These are phyloP conservation scores for Drosophila nannoptera DNA, from an alignment of 1,140 invertebrate genomes.

Conservation along the genomic window DNA sequence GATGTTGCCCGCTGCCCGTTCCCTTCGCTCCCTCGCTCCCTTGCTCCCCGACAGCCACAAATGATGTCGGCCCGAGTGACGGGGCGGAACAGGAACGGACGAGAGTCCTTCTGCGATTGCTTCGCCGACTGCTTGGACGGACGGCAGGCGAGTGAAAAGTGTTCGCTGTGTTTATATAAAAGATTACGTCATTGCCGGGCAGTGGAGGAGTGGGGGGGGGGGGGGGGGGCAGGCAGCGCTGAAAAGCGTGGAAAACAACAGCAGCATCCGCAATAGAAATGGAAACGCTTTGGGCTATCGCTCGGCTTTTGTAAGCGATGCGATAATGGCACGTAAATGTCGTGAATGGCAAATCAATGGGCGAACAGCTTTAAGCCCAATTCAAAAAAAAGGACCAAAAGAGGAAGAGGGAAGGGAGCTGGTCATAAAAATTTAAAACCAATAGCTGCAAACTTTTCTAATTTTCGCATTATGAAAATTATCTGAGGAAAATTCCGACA, in stretches of 20 bases:
- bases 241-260: conserved; percentile 49
- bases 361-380: conserved; percentile 35
- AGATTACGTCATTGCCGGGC: conserved; percentile 57
- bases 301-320: conserved; percentile 45
- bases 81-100: background rate
- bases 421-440: conserved; percentile 55
- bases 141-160: conserved; percentile 49
- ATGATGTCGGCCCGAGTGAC: background rate
- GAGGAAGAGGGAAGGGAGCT: background rate
- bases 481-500: conserved; percentile 36
- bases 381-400: conserved; percentile 3
- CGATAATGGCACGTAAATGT: conserved; percentile 66
- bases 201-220: background rate
- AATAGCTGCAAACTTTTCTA: conserved; percentile 64
- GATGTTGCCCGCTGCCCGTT: conserved; percentile 32
- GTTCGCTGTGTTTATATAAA: conserved; percentile 71
- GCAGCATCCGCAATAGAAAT: conserved; percentile 30
- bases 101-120: conserved; percentile 2
- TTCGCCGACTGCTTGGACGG: conserved; percentile 45
- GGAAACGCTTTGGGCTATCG: conserved; percentile 36
- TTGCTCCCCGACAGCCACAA: conserved; percentile 1
- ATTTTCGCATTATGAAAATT: conserved; percentile 75
- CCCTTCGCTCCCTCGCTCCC: background rate
- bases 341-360: conserved; percentile 70
- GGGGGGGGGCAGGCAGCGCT: conserved; percentile 22